Conservation (phyloP, 2,888 invertebrate genomes). For the Carabus problematicus region DNA sequence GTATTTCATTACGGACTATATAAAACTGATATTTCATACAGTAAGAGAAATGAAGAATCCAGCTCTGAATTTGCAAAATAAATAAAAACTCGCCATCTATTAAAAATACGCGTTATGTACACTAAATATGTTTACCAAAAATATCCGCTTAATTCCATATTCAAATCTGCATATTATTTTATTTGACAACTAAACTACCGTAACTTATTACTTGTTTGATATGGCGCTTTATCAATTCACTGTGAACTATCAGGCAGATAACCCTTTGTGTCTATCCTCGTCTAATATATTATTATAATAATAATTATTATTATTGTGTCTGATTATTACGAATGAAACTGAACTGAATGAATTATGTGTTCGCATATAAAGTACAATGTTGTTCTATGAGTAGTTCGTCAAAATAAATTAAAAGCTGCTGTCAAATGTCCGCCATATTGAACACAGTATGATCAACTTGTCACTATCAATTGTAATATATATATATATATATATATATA, state of each 20-base stretch:
- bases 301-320: constrained; percentile 5
- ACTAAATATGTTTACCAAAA: constrained; percentile 42
- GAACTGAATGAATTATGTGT: too few species aligned
- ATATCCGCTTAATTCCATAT: constrained; percentile 36
- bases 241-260: constrained; percentile 18
- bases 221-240: constrained; percentile 31
- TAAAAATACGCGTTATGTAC: constrained; percentile 29
- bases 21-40: too few species aligned
- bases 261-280: constrained; percentile 32
- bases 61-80: constrained; percentile 28
- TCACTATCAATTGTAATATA: constrained; percentile 21
- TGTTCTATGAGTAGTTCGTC: constrained; percentile 24
- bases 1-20: too few species aligned
- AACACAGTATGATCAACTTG: constrained; percentile 27
- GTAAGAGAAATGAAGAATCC: neutral
- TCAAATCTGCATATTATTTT: constrained; percentile 28
- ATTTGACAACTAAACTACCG: constrained; percentile 38
- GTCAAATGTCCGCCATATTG: constrained; percentile 29
- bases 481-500: neutral
- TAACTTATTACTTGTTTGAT: constrained; percentile 36
- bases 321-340: too few species aligned
- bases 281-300: neutral
- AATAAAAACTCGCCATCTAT: constrained; percentile 24
- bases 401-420: constrained; percentile 13
- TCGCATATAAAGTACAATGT: too few species aligned